Conservation (phyloP, 2,797 vertebrate species). For the Lithobates sylvaticus region DNA sequence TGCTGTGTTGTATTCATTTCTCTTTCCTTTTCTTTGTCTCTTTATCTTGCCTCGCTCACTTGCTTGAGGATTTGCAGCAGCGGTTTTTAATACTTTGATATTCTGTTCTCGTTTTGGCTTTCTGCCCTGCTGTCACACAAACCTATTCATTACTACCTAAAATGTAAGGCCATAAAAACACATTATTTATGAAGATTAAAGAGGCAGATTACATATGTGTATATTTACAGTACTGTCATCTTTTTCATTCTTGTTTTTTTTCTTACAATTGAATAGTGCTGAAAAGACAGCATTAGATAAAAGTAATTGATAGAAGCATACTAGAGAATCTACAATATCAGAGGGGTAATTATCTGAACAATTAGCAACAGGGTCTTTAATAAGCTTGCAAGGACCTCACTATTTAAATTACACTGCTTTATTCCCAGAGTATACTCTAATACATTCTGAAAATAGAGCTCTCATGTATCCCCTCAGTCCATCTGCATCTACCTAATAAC, state of each 20-base stretch:
- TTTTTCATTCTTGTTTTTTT: slow-evolving; percentile 12
- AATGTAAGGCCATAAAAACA: slow-evolving; percentile 48
- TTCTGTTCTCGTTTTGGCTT: slow-evolving; percentile 59
- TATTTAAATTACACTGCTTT: slow-evolving; percentile 21
- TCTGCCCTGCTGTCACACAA: slow-evolving; percentile 59
- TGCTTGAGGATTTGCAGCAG: slow-evolving; percentile 56
- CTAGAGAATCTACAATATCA: slow-evolving; percentile 9
- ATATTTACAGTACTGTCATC: slow-evolving; percentile 55
- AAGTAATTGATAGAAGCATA: slow-evolving; percentile 41
- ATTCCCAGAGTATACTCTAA: neutral
- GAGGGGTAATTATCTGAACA: slow-evolving; percentile 35
- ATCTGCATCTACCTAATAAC: neutral
- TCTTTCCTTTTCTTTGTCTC: slow-evolving; percentile 54
- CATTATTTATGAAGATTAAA: slow-evolving; percentile 61
- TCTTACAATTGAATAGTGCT: slow-evolving; percentile 1
- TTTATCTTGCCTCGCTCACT: slow-evolving; percentile 50
- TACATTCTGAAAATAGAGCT: neutral
- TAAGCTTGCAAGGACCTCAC: neutral
- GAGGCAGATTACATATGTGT: slow-evolving; percentile 44
- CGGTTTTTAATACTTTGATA: slow-evolving; percentile 58
- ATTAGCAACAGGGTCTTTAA: slow-evolving; percentile 24
- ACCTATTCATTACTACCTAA: slow-evolving; percentile 59
- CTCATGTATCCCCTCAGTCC: neutral
- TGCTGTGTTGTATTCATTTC: slow-evolving; percentile 54
- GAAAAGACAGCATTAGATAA: slow-evolving; percentile 26